Base-by-base conservation (phyloP, 1,140 invertebrate genomes). In the Rhopalosiphum padi region DNA sequence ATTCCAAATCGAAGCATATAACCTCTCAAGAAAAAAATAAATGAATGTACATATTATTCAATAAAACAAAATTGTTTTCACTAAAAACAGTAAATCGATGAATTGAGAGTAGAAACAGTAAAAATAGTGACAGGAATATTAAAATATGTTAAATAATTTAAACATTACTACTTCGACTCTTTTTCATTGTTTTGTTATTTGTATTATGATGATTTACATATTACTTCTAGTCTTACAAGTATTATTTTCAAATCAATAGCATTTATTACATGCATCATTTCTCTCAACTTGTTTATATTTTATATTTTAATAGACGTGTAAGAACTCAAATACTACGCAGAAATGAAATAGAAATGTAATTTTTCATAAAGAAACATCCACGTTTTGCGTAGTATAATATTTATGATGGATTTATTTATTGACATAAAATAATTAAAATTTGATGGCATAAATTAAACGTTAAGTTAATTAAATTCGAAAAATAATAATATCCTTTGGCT, bases 121-220 rank as follows among this genome's bases (percentile, higher is more conserved):
- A 77, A 5, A n/a, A 77, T n/a, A n/a, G 60, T 77, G 60, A 77
- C 60, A 77, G 30, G 60, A 77, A 77, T 77, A 35, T 77, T 77
- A 77, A 77, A 77, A 77, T 77, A 6, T n/a, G 30, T 77, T 77
- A 77, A 77, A n/a, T n/a, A 77, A 77, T 77, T 77, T 77, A 77
- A 77, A 77, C 60, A 77, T 77, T n/a, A 77, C 60, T n/a, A 77
- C n/a, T 77, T 21, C 15, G n/a, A n/a, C 15, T 35, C n/a, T 6
- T 15, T 68, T 77, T n/a, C n/a, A 77, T n/a, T 77, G n/a, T 68
- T 68, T 68, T 68, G 60, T 15, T 18, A 11, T n/a, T 77, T 77
- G 60, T 77, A 77, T 9, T 22, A n/a, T 18, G 30, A 18, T 7
- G 60, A 77, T 77, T 77, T 77, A 77, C 60, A 18, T 77, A 77